Conservation (phyloP, 2,797 vertebrate species). For the Numenius phaeopus region DNA sequence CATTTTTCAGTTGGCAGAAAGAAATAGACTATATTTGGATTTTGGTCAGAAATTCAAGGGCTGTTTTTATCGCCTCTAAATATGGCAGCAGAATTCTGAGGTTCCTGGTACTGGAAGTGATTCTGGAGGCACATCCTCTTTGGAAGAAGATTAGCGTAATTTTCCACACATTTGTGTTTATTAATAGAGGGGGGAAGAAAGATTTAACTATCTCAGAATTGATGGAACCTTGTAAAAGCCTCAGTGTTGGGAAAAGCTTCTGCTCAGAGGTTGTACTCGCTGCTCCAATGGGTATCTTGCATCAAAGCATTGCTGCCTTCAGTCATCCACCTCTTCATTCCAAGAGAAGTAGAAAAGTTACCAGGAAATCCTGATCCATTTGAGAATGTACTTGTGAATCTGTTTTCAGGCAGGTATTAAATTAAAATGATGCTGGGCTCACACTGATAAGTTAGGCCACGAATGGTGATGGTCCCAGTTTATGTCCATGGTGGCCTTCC, state of each 20-base stretch:
- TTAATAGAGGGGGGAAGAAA: slow-evolving; percentile 49
- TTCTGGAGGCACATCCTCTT: slow-evolving; percentile 62
- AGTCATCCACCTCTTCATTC: background rate
- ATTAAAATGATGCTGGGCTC: background rate
- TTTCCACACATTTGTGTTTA: slow-evolving; percentile 59
- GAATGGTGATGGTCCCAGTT: fast-evolving
- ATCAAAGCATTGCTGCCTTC: background rate
- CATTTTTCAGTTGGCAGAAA: slow-evolving; percentile 62
- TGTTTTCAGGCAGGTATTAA: background rate
- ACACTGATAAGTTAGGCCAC: background rate
- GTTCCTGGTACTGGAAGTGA: slow-evolving; percentile 49
- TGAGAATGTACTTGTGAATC: background rate
- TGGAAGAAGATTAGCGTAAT: slow-evolving; percentile 60
- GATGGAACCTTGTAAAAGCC: background rate
- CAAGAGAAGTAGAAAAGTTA: background rate
- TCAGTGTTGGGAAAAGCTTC: background rate
- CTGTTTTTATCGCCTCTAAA: slow-evolving; percentile 69
- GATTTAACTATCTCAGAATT: slow-evolving; percentile 20
- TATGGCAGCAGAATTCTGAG: slow-evolving; percentile 63
- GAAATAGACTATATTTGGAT: slow-evolving; percentile 61
- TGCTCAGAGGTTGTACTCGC: background rate
- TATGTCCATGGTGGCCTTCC: background rate
- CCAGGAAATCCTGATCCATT: background rate
- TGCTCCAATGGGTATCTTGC: background rate
- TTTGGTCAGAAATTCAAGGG: slow-evolving; percentile 61